A percentile compares a stretch with the other conserved stretches of the same genome.
Conservation (phyloP, 1,140 invertebrate species). For the Trypoxylus dichotomus region DNA sequence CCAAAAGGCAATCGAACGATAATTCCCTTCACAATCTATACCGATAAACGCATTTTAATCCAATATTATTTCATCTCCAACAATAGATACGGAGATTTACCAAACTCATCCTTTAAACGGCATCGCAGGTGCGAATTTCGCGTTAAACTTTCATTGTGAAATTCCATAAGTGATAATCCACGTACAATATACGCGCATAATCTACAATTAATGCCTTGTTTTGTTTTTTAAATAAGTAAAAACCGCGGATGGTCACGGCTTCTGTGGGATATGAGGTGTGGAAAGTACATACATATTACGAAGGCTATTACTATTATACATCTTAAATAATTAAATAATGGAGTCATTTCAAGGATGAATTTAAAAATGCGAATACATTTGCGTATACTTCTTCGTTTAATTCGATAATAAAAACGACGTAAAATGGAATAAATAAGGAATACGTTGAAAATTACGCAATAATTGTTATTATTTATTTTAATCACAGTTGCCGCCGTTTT, state of each 20-base stretch:
- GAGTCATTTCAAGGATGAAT: background rate
- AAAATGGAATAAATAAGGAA: no score
- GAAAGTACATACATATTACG: background rate
- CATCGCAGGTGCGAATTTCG: background rate
- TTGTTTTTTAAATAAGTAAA: background rate
- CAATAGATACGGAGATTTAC: no score
- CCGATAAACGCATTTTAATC: background rate
- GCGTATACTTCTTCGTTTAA: background rate
- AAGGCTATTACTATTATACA: background rate
- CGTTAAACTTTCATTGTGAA: background rate
- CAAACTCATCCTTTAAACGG: background rate
- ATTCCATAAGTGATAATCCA: background rate
- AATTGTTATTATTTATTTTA: no score
- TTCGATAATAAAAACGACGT: no score
- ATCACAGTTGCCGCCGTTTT: no score
- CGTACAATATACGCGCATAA: background rate
- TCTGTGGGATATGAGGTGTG: background rate
- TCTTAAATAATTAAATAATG: background rate
- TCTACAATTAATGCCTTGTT: background rate
- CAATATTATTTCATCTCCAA: background rate
- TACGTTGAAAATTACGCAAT: no score
- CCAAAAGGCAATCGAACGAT: no score
- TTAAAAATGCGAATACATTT: background rate
- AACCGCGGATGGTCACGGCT: no score
- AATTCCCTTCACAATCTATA: background rate